Evolutionary conservation across 2,797 vertebrate species (phyloP), one percentile per base, ranked within the genome.

Genomic region (Oryzias sinensis): DNA sequence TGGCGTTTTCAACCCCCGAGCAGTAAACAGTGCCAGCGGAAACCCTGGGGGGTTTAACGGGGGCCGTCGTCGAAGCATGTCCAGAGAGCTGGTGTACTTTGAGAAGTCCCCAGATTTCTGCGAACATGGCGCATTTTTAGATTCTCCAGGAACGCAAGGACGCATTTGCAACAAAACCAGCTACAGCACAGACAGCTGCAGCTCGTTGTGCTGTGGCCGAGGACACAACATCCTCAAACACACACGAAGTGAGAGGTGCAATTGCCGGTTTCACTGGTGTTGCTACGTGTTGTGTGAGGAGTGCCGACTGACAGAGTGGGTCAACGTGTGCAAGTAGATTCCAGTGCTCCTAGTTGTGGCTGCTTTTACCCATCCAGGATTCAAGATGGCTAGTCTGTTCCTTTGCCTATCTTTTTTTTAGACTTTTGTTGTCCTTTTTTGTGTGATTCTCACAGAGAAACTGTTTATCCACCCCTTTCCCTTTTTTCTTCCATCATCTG

Each of bases 221-320:
- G 95, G 95, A 60, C 95, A 97, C 90, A 97, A 97, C 48, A 92
- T 96, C 66, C 89, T 97, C 18, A 92, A 88, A 77, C 93, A 97
- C 90, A 94, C 91, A 0, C 92, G 90, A 37, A 92, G 91, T 5
- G 93, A 95, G 47, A 93, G 94, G 53, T 97, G 95, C 81, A 92
- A 94, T 37, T 97, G 95, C 68, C 90, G 93, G 41, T 97, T 97
- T 85, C 95, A 97, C 85, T 97, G 95, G 95, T 97, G 95, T 81
- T 97, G 95, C 85, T 96, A 96, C 0, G 95, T 97, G 83, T 86
- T 97, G 56, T 97, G 95, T n/a, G 94, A 97, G 18, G 94, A 97
- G 89, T 96, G 95, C 75, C 91, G 91, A 7, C 91, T 95, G 76
- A 94, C 94, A 0, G 93, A 96, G 70, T 96, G 94, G 95, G 92